Evolutionary conservation across 1,140 invertebrate species (phyloP).

Genomic region (Micrasema longulum): DNA sequence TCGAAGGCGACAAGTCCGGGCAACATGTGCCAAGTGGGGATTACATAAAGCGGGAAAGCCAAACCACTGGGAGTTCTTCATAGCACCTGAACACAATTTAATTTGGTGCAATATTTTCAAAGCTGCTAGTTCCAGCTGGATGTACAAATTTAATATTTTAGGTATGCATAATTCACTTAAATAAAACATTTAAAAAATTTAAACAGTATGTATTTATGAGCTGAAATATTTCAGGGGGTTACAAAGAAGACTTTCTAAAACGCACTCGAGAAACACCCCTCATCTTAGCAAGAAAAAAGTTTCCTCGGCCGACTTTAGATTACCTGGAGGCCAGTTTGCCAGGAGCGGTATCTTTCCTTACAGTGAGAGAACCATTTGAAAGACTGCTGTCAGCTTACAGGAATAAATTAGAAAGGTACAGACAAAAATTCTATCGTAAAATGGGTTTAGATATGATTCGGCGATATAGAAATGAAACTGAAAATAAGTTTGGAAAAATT

Average conservation of each 20-base stretch:
- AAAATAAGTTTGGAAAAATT: conserved; percentile 60
- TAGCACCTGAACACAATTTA: conserved; percentile 76
- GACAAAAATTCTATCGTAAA: conserved; percentile 77
- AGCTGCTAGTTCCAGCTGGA: conserved; percentile 83
- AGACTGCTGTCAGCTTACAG: conserved; percentile 89
- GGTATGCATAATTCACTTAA: conserved; percentile 58
- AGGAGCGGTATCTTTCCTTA: conserved; percentile 77
- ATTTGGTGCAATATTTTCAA: conserved; percentile 86
- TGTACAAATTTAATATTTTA: conserved; percentile 83
- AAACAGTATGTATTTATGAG: conserved; percentile 54
- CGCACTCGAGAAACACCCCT: conserved; percentile 70
- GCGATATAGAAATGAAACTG: conserved; percentile 65
- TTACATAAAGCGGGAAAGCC: conserved; percentile 55
- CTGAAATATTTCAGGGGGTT: conserved; percentile 65
- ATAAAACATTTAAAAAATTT: conserved; percentile 52
- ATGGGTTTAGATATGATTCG: conserved; percentile 75
- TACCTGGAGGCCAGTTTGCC: conserved; percentile 69
- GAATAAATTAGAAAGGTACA: conserved; percentile 86
- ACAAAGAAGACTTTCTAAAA: conserved; percentile 71
- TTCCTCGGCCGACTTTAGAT: conserved; percentile 69
- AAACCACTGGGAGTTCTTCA: conserved; percentile 78
- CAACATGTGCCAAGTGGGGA: conserved; percentile 47
- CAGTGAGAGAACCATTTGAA: conserved; percentile 92
- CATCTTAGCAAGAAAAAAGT: conserved; percentile 71
- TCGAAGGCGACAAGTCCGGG: conserved; percentile 48